Conservation (phyloP, 2,888 invertebrate genomes). For the Tinea trinotella region DNA sequence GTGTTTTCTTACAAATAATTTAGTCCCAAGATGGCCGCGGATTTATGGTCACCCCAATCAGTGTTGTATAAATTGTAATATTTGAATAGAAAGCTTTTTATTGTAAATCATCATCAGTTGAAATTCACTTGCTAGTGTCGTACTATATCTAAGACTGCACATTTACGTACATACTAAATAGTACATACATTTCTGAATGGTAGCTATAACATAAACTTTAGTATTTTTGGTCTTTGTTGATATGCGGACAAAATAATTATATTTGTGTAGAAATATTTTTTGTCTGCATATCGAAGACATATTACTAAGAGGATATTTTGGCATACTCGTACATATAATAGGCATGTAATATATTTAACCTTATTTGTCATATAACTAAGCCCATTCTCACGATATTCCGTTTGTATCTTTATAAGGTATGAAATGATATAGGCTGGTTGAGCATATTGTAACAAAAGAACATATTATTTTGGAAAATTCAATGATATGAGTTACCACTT, state of each 20-base stretch:
- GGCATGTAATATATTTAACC: too few relatives aligned
- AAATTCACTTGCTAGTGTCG: background rate
- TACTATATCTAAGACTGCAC: too few relatives aligned
- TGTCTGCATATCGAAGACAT: too few relatives aligned
- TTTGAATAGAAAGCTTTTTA: background rate
- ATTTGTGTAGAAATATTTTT: too few relatives aligned
- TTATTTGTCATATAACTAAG: background rate
- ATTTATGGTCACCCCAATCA: conserved; percentile 8
- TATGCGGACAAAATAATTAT: too few relatives aligned
- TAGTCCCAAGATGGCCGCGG: background rate
- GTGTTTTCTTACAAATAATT: background rate
- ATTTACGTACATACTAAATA: too few relatives aligned
- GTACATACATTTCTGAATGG: too few relatives aligned
- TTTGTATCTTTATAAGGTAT: background rate
- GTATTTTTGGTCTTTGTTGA: too few relatives aligned
- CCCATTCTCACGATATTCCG: background rate
- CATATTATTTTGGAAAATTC: conserved; percentile 8
- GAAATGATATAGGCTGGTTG: background rate
- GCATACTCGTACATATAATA: too few relatives aligned
- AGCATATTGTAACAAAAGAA: background rate
- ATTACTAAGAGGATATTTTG: too few relatives aligned
- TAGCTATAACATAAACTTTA: too few relatives aligned
- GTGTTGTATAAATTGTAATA: background rate
- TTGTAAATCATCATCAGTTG: background rate
- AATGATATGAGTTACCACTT: conserved; percentile 6